Conservation (phyloP, 2,797 vertebrate species). For the Spheniscus humboldti region DNA sequence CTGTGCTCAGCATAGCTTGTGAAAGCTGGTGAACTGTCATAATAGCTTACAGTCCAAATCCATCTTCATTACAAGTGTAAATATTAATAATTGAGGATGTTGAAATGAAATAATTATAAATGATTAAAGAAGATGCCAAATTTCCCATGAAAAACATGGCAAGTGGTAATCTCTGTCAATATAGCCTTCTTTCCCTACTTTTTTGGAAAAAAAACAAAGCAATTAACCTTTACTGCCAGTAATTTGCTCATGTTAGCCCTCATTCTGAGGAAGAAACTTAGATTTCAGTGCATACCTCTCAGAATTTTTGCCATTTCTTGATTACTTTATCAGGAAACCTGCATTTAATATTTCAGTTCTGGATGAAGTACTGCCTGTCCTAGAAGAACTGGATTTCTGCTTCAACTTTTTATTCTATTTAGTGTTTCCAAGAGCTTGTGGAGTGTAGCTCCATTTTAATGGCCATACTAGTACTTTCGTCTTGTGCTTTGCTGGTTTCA, state of each 20-base stretch:
- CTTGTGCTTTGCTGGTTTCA: background rate
- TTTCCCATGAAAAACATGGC: conserved; percentile 18
- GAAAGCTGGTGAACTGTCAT: background rate
- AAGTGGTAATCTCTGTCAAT: background rate
- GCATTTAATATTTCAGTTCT: conserved; percentile 5
- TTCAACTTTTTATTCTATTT: background rate
- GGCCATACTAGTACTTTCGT: background rate
- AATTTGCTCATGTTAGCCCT: conserved; percentile 9
- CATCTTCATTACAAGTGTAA: conserved; percentile 57
- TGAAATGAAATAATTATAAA: conserved; percentile 40
- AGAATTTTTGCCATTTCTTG: background rate
- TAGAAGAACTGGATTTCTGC: background rate
- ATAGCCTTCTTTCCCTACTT: background rate
- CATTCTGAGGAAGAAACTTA: background rate
- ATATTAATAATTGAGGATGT: conserved; percentile 54
- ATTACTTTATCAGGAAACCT: background rate
- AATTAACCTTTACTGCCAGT: conserved; percentile 35
- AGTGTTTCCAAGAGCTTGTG: background rate
- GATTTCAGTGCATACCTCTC: background rate
- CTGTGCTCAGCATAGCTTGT: background rate
- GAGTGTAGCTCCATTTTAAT: background rate
- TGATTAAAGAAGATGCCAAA: conserved; percentile 3
- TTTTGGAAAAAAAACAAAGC: background rate
- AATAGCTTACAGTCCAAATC: conserved; percentile 40
- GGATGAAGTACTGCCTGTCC: background rate